Percentiles rank a stretch among this genome's conserved stretches.
phyloP scores from a whole-genome alignment of 2,797 vertebrate genomes.

The Thaleichthys pacificus region DNA sequence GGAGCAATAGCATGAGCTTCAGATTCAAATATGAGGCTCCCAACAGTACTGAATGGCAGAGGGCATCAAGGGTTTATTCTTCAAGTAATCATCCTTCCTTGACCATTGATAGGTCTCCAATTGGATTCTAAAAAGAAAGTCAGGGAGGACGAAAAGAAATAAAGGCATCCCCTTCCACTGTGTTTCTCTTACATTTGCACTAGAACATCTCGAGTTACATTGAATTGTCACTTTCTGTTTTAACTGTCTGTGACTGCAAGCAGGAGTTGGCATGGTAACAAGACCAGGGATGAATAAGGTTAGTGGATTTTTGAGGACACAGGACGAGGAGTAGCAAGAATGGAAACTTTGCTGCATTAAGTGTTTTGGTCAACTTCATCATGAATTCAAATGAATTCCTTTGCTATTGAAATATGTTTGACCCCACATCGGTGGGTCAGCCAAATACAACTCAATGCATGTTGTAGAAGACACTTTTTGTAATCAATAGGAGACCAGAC shows the following conservation, averaged over 20 bases:
- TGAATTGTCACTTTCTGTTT: constrained; percentile 12
- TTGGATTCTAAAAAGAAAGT: not conserved
- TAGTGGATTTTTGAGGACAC: constrained; percentile 23
- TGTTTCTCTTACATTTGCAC: not conserved
- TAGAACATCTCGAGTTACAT: not conserved
- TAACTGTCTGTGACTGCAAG: constrained; percentile 28
- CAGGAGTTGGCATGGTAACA: constrained; percentile 52
- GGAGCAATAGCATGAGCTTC: not conserved
- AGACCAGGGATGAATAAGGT: constrained; percentile 12
- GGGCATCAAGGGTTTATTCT: constrained; percentile 8
- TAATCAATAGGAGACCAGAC: too few relatives aligned
- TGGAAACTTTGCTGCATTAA: not conserved
- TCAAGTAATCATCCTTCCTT: constrained; percentile 8
- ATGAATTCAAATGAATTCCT: too few relatives aligned
- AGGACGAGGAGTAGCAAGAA: not conserved
- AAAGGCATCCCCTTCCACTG: not conserved
- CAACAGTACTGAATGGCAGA: not conserved
- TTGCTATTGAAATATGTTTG: too few relatives aligned
- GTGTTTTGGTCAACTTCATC: too few relatives aligned
- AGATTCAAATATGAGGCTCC: constrained; percentile 4
- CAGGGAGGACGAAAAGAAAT: not conserved
- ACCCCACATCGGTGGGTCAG: too few relatives aligned
- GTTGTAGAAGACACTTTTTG: too few relatives aligned
- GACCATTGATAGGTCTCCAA: not conserved
- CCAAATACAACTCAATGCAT: too few relatives aligned